These are phyloP conservation scores for Drosophila prolongata DNA, from an alignment of 2,888 invertebrate genomes.

Conservation along the genomic window DNA sequence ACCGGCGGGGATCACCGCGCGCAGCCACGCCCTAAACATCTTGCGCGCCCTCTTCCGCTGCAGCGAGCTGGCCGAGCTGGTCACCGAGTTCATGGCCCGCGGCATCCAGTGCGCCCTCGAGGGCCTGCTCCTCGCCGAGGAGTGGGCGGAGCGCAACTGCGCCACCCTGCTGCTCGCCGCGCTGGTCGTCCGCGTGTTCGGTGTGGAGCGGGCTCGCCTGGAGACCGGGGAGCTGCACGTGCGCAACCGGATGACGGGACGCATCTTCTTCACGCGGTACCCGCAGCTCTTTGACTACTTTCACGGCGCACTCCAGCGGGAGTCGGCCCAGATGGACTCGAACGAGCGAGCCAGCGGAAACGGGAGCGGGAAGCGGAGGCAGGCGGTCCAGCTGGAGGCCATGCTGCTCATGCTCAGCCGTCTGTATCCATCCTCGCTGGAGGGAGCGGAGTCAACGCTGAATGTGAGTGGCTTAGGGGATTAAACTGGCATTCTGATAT, in stretches of 20 bases:
- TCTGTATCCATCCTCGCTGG: constrained; percentile 90
- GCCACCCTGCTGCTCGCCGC: constrained; percentile 93
- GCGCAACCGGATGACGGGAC: constrained; percentile 90
- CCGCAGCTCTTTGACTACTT: constrained; percentile 86
- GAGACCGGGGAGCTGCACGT: constrained; percentile 86
- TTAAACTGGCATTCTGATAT: too few species aligned
- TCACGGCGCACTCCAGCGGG: constrained; percentile 84
- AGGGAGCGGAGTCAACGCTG: constrained; percentile 88
- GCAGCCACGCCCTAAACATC: constrained; percentile 94
- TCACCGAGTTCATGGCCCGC: constrained; percentile 88
- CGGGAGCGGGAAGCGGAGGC: constrained; percentile 52
- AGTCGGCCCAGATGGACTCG: constrained; percentile 58
- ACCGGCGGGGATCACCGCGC: constrained; percentile 77
- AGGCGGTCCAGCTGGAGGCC: constrained; percentile 88
- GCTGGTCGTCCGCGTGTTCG: constrained; percentile 93
- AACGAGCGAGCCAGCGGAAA: fast-evolving
- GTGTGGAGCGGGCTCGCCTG: constrained; percentile 89
- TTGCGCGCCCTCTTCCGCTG: constrained; percentile 92
- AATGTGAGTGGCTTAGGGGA: constrained; percentile 85
- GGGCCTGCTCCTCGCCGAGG: constrained; percentile 90
- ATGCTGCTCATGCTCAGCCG: constrained; percentile 91
- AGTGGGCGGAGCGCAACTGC: constrained; percentile 94
- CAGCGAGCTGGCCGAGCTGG: constrained; percentile 90
- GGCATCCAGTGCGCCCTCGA: constrained; percentile 90
- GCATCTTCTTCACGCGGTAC: constrained; percentile 91